phyloP scores from a whole-genome alignment of 2,797 vertebrate species.

The Tympanoctomys barrerae region DNA sequence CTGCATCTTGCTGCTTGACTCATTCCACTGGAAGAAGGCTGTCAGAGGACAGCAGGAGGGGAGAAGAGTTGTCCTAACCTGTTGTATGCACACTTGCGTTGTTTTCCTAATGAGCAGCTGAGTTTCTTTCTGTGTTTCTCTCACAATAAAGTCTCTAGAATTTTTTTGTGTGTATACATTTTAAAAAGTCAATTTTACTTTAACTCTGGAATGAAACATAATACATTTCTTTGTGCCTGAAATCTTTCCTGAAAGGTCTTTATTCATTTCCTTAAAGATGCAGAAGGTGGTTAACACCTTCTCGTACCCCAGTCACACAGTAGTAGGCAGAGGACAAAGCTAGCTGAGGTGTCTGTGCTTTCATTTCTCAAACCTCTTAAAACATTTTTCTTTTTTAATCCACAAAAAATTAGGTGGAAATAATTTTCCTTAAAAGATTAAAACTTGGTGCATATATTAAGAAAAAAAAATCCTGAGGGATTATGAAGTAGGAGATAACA shows the following conservation, averaged over 20 bases:
- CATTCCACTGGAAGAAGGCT: background rate
- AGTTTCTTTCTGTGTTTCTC: background rate
- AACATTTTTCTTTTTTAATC: constrained; percentile 39
- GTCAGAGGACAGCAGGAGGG: background rate
- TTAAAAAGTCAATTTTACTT: background rate
- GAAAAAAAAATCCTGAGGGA: background rate
- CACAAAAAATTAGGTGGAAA: background rate
- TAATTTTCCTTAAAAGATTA: constrained; percentile 57
- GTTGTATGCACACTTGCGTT: background rate
- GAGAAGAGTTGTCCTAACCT: constrained; percentile 31
- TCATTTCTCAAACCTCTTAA: background rate
- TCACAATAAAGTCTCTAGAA: background rate
- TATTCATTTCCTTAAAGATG: background rate
- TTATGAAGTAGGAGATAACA: background rate
- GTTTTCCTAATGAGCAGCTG: background rate
- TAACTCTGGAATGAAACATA: constrained; percentile 36
- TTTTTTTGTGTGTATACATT: background rate
- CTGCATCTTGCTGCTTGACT: background rate
- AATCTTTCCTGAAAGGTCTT: background rate
- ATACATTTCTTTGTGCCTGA: background rate
- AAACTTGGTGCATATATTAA: background rate
- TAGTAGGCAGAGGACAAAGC: background rate
- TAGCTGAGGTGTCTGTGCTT: background rate
- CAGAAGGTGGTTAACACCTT: background rate
- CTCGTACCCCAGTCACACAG: background rate